Conservation (phyloP, 2,888 invertebrate species). For the Limnephilus rhombicus region DNA sequence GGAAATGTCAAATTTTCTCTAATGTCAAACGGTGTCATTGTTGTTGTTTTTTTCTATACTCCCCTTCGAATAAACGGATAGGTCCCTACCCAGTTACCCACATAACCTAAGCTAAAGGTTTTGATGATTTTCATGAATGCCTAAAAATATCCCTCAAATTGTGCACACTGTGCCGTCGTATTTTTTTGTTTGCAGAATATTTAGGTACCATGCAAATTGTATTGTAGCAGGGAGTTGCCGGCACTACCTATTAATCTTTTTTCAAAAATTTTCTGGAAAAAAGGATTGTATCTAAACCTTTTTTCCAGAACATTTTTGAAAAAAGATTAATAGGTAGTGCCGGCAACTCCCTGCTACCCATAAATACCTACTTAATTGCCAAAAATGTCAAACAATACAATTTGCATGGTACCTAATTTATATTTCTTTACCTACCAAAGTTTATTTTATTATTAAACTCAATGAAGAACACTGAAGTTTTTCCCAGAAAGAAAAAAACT, state of each 20-base stretch:
- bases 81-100: background rate
- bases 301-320: background rate
- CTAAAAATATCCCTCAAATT: background rate
- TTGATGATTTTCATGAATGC: background rate
- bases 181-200: background rate
- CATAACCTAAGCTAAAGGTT: background rate
- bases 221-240: background rate
- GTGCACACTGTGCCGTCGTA: background rate
- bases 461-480: too few relatives aligned
- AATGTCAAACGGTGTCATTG: background rate
- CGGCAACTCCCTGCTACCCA: too few relatives aligned
- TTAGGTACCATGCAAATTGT: too few relatives aligned
- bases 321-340: too few relatives aligned
- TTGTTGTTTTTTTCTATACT: background rate
- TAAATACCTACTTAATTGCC: too few relatives aligned
- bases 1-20: too few relatives aligned
- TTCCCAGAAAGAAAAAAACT: too few relatives aligned
- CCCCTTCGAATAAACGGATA: background rate
- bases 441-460: too few relatives aligned
- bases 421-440: background rate
- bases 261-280: background rate
- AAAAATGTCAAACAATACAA: background rate
- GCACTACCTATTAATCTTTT: background rate
- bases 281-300: too few relatives aligned
- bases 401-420: background rate